A percentile compares a stretch with the other conserved stretches of the same genome.
Conservation (phyloP, 2,888 invertebrate species). For the Melinaea marsaeus region DNA sequence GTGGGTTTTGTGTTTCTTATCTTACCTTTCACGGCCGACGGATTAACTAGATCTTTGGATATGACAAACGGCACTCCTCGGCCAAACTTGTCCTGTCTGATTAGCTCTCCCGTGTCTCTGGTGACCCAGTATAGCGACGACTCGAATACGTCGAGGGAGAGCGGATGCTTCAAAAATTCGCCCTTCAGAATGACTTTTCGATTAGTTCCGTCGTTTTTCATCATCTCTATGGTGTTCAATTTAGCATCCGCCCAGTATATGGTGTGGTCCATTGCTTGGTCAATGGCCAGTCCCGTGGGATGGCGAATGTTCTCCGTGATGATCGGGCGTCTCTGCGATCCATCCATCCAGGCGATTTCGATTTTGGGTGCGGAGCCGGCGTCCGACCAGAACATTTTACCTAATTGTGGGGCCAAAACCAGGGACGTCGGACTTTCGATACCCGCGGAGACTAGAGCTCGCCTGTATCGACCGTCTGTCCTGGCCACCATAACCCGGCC, state of each 20-base stretch:
- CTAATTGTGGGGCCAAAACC: constrained; percentile 90
- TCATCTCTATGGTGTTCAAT: constrained; percentile 91
- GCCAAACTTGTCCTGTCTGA: constrained; percentile 97
- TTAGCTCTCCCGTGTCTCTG: constrained; percentile 89
- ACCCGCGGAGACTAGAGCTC: constrained; percentile 86
- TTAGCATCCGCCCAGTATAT: constrained; percentile 98
- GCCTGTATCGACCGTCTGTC: constrained; percentile 91
- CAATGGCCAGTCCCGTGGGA: constrained; percentile 93
- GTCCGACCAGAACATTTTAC: constrained; percentile 96
- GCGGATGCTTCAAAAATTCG: constrained; percentile 86
- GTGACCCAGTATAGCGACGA: constrained; percentile 96
- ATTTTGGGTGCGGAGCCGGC: constrained; percentile 94
- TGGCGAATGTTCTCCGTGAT: constrained; percentile 89
- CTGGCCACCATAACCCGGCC: constrained; percentile 92
- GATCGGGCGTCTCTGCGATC: constrained; percentile 88
- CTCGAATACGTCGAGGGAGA: constrained; percentile 95
- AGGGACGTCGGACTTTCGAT: constrained; percentile 93
- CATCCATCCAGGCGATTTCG: constrained; percentile 98
- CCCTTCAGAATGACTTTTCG: constrained; percentile 85
- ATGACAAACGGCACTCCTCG: constrained; percentile 92
- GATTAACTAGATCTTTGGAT: constrained; percentile 89
- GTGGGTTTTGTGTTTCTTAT: neutral
- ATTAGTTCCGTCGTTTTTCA: constrained; percentile 88
- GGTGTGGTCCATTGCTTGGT: constrained; percentile 91
- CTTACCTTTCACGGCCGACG: constrained; percentile 88